Conservation (phyloP, 2,888 invertebrate genomes). For the Tenthredo scrophulariae region DNA sequence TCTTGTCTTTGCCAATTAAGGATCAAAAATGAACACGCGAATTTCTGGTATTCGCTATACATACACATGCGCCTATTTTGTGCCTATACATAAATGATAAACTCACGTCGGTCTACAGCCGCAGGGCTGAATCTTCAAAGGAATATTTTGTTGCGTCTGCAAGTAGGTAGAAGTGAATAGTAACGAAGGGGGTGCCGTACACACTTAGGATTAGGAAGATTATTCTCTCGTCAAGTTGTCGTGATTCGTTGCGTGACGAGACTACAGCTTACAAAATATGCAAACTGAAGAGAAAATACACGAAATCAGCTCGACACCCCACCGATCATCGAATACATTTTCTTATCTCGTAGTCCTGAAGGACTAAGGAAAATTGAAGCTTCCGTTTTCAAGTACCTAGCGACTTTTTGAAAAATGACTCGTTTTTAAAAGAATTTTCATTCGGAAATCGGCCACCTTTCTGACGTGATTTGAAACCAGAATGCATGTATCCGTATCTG, state of each 20-base stretch:
- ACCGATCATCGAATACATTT: too few relatives aligned
- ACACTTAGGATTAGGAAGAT: not conserved
- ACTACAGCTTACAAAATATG: not conserved
- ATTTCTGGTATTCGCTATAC: not conserved
- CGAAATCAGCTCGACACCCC: not conserved
- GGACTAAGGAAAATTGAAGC: not conserved
- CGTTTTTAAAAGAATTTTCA: not conserved
- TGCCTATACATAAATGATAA: not conserved
- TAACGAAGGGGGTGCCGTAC: not conserved
- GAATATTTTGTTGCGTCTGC: not conserved
- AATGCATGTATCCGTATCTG: not conserved
- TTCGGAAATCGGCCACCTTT: not conserved
- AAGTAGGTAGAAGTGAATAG: slow-evolving; percentile 5
- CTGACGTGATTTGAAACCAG: not conserved
- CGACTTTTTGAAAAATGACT: not conserved
- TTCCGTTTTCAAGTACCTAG: not conserved
- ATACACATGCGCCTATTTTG: not conserved
- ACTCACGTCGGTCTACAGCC: not conserved
- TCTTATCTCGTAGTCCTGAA: not conserved
- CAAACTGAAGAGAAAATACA: not conserved
- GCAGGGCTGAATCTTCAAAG: not conserved
- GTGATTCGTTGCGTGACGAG: slow-evolving; percentile 21
- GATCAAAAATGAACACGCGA: not conserved
- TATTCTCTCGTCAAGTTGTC: not conserved
- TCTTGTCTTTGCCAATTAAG: not conserved